Percentiles rank a stretch among this genome's conserved stretches.
phyloP scores from a whole-genome alignment of 1,140 invertebrate genomes.

The Drosophila burlai region DNA sequence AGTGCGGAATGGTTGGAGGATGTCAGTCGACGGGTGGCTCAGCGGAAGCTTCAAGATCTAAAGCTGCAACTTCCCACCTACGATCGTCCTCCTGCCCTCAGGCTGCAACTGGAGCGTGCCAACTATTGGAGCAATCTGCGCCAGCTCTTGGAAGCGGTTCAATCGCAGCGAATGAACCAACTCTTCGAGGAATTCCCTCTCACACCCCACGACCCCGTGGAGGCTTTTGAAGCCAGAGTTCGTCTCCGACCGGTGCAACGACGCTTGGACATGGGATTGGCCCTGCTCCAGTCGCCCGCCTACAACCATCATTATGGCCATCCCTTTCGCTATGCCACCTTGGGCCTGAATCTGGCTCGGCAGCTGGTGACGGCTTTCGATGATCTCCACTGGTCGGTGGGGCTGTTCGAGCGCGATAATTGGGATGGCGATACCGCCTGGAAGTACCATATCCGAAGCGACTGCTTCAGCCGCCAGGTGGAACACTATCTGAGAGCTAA shows the following conservation, averaged over 20 bases:
- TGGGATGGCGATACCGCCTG: constrained; percentile 97
- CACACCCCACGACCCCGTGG: constrained; percentile 50
- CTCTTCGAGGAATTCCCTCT: constrained; percentile 50
- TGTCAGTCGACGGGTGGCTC: constrained; percentile 57
- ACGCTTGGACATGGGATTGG: constrained; percentile 97
- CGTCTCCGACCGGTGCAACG: constrained; percentile 92
- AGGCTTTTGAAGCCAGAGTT: constrained; percentile 67
- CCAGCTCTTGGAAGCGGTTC: constrained; percentile 41
- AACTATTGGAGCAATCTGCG: constrained; percentile 77
- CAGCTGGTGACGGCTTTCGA: constrained; percentile 97
- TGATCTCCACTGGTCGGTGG: constrained; percentile 97
- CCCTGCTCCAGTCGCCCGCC: constrained; percentile 96
- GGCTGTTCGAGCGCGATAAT: constrained; percentile 88
- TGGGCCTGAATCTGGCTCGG: constrained; percentile 97
- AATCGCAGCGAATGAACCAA: constrained; percentile 44
- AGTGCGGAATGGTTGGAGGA: constrained; percentile 66
- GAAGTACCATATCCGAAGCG: constrained; percentile 93
- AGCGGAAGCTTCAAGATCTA: constrained; percentile 56
- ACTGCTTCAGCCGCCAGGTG: constrained; percentile 97
- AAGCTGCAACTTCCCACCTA: constrained; percentile 49
- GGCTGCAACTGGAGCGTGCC: constrained; percentile 52
- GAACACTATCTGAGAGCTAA: constrained; percentile 85
- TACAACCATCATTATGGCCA: constrained; percentile 95
- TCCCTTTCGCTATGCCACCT: constrained; percentile 96
- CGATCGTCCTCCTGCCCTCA: constrained; percentile 30